These are phyloP conservation scores for Aix galericulata DNA, from an alignment of 2,113 vertebrate species.

Conservation along the genomic window DNA sequence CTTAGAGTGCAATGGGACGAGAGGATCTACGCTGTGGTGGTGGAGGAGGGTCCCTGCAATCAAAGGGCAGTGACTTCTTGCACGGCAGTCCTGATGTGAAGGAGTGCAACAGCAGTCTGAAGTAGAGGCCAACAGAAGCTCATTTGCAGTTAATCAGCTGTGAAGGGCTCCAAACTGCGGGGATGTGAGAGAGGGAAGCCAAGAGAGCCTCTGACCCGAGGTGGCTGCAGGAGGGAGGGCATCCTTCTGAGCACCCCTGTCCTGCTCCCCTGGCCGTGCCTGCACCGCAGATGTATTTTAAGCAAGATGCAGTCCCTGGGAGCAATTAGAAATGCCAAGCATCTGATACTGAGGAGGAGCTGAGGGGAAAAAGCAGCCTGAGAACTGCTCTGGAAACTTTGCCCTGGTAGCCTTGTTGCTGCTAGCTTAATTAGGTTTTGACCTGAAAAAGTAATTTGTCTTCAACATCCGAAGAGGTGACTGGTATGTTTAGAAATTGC, in stretches of 20 bases:
- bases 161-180: background rate
- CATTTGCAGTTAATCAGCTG: accelerated
- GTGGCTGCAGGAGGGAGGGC: background rate
- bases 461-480: background rate
- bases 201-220: background rate
- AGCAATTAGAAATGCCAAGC: background rate
- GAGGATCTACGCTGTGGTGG: background rate
- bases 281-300: background rate
- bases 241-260: accelerated
- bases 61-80: background rate
- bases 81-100: background rate
- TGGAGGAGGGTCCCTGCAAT: background rate
- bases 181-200: accelerated
- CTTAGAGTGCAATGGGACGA: accelerated
- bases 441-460: background rate
- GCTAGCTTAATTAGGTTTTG: background rate
- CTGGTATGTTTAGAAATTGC: background rate
- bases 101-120: background rate
- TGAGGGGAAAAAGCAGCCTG: background rate
- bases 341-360: background rate
- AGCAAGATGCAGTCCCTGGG: background rate
- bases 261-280: background rate
- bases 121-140: background rate
- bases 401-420: background rate
- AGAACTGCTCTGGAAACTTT: background rate